Conservation (phyloP, 2,113 vertebrate genomes). For the Nasalis larvatus region DNA sequence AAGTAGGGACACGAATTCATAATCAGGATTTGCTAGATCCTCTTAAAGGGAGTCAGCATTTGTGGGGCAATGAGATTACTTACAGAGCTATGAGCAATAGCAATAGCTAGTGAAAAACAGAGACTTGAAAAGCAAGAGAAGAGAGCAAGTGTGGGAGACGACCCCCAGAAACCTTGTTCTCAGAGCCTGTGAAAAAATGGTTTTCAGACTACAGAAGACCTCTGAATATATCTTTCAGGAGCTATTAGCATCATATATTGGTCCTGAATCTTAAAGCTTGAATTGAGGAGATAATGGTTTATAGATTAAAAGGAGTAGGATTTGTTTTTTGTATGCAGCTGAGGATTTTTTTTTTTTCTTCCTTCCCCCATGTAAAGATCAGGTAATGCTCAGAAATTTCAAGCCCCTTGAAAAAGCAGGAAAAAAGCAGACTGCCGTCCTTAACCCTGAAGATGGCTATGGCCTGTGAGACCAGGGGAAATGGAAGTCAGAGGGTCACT, state of each 20-base stretch:
- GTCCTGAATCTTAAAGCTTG: conserved; percentile 40
- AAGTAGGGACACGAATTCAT: conserved; percentile 59
- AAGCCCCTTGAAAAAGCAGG: neutral
- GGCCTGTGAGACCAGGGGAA: neutral
- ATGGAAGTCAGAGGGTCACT: neutral
- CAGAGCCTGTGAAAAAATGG: neutral
- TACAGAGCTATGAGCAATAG: conserved; percentile 10
- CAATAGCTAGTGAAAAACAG: neutral
- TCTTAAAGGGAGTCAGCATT: conserved; percentile 61
- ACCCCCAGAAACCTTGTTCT: neutral
- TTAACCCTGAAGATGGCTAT: neutral
- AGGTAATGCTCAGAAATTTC: neutral
- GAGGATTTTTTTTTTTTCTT: neutral
- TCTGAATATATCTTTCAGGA: neutral
- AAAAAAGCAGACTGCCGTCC: neutral
- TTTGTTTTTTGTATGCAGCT: conserved; percentile 22
- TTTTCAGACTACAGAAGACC: neutral
- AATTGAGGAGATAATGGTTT: conserved; percentile 17
- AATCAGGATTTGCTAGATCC: conserved; percentile 69
- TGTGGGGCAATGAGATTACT: conserved; percentile 69
- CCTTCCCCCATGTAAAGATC: neutral
- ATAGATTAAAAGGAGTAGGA: conserved; percentile 26
- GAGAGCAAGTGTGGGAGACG: accelerated
- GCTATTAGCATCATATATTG: neutral
- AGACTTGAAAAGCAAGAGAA: neutral